Evolutionary conservation across 2,888 invertebrate species (phyloP), one percentile per base, ranked within the genome.

Genomic region (Caenorhabditis angaria): DNA sequence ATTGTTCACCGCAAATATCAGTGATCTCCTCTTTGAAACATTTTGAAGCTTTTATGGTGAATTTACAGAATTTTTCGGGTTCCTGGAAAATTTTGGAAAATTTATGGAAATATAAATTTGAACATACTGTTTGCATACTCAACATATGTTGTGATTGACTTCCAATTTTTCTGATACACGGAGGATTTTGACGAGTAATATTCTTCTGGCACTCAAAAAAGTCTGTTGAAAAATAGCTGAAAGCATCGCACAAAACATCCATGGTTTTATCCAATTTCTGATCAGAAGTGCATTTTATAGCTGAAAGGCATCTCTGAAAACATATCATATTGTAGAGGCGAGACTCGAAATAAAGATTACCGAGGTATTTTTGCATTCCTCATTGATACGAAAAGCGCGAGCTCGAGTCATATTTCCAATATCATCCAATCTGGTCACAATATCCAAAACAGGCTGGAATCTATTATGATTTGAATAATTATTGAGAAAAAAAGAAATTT

Each of bases 151-250:
- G 41, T 18, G 41, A 41, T 41, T 41, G 6, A 6, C 10, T 18
- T 51, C 56, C 69, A 1, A 53, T 60, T n/a, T 69, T 32, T 51
- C 63, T 55, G 50, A 69, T 64, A 29, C 69, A 69, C 2, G 69
- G 69, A 8, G 69, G 69, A 35, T 51, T 69, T 14, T 55, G 47
- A 0, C 51, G 56, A 4, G 50, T 27, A 4, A 69, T 55, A 41
- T 69, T 69, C 55, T 64, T 69, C 41, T 69, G 64, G 28, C 69
- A 69, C 2, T 32, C 28, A 6, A 64, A 55, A 24, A 69, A 69
- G 6, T 64, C 69, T 5, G 60, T 69, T 27, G 69, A 69, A n/a
- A 69, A 63, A 25, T 64, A 69, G 51, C 50, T 25, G 29, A 69
- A 32, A 1, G 69, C 55, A 53, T 69, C 69, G 20, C 69, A 69